These are phyloP conservation scores for Coilia nasus DNA, from an alignment of 2,797 vertebrate genomes.

Conservation along the genomic window DNA sequence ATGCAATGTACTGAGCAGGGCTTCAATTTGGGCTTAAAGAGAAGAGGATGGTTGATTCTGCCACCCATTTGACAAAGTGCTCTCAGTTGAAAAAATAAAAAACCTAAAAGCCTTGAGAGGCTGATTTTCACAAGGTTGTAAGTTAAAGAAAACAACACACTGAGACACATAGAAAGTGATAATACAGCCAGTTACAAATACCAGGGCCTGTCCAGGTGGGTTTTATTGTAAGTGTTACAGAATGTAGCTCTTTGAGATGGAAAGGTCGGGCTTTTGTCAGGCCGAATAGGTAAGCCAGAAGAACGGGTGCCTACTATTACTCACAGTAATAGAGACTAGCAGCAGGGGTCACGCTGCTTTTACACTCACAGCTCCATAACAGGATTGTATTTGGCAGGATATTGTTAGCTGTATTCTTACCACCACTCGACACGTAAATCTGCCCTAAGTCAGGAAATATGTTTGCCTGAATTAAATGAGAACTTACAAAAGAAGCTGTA, in stretches of 20 bases:
- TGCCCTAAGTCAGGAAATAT: neutral
- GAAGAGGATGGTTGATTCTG: neutral
- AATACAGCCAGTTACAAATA: neutral
- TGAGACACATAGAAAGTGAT: neutral
- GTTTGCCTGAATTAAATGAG: neutral
- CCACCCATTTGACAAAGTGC: neutral
- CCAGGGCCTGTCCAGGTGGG: neutral
- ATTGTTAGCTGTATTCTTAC: neutral
- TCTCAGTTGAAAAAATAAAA: neutral
- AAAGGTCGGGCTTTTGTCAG: conserved; percentile 18
- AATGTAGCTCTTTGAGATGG: neutral
- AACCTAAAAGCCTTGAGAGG: neutral
- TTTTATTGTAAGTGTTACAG: neutral
- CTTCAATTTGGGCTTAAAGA: neutral
- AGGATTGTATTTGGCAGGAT: neutral
- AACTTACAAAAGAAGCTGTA: neutral
- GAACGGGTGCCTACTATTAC: neutral
- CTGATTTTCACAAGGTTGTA: neutral
- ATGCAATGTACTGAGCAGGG: neutral
- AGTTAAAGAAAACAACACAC: neutral
- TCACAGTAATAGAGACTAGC: neutral
- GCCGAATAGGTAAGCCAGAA: neutral
- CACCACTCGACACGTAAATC: neutral
- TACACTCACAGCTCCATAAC: neutral
- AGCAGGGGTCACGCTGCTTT: neutral